Conservation (phyloP, 2,113 vertebrate species). For the Lepus americanus region DNA sequence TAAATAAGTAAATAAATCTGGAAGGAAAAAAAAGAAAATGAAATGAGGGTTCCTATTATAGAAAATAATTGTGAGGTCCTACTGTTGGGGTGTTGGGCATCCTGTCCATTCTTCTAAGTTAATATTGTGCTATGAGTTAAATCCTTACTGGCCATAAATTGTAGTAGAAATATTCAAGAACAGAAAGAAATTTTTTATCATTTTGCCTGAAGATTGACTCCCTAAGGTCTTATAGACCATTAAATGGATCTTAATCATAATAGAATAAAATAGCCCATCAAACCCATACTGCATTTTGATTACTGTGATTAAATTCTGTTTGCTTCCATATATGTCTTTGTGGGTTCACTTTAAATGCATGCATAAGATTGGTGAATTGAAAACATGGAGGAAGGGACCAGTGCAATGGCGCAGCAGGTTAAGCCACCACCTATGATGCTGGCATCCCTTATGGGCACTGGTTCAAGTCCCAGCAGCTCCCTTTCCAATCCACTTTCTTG, state of each 20-base stretch:
- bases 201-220: slow-evolving; percentile 52
- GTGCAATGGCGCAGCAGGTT: too few species aligned
- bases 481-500: too few species aligned
- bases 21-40: neutral
- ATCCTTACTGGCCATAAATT: neutral
- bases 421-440: too few species aligned
- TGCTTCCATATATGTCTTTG: neutral
- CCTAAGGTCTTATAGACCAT: neutral
- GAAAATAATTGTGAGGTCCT: neutral
- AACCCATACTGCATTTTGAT: slow-evolving; percentile 14
- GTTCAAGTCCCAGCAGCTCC: too few species aligned
- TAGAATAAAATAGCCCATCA: slow-evolving; percentile 10
- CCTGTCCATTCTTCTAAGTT: neutral
- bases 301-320: neutral
- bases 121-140: slow-evolving; percentile 40
- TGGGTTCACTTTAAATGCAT: slow-evolving; percentile 51
- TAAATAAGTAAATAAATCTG: too few species aligned
- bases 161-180: slow-evolving; percentile 46
- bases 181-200: slow-evolving; percentile 49
- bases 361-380: slow-evolving; percentile 40
- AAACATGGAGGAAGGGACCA: neutral
- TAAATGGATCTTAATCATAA: slow-evolving; percentile 45
- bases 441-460: too few species aligned
- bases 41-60: neutral
- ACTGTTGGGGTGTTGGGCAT: neutral